A percentile compares a stretch with the other conserved stretches of the same genome.
phyloP scores from a whole-genome alignment of 2,888 invertebrate species.

The Taenaris catops region DNA sequence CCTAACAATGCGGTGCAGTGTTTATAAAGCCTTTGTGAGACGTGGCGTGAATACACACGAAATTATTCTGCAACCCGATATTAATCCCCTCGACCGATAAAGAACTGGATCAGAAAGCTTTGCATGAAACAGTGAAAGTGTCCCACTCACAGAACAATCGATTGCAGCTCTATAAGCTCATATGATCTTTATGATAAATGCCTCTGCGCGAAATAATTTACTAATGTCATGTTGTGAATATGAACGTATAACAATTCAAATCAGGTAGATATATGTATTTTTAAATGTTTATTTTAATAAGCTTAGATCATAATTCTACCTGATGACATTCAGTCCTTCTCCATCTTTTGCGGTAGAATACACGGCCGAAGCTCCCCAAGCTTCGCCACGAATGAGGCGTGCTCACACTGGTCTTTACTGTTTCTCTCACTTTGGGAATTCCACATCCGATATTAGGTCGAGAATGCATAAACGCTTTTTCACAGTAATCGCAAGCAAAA shows the following conservation, averaged over 20 bases:
- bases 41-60: conserved; percentile 55
- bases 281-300: too few species aligned
- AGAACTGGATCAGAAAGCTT: conserved; percentile 58
- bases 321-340: too few species aligned
- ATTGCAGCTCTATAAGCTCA: conserved; percentile 44
- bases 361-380: too few species aligned
- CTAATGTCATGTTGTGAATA: conserved; percentile 9
- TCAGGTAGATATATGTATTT: too few species aligned
- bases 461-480: too few species aligned
- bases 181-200: conserved; percentile 36
- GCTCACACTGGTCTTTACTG: too few species aligned
- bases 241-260: neutral
- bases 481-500: too few species aligned
- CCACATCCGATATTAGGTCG: too few species aligned
- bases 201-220: conserved; percentile 51
- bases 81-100: conserved; percentile 51
- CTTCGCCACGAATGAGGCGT: too few species aligned
- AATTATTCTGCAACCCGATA: conserved; percentile 48
- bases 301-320: too few species aligned
- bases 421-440: too few species aligned
- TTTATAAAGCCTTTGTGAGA: conserved; percentile 49
- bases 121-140: conserved; percentile 69
- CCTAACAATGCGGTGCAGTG: conserved; percentile 46
- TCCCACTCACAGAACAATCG: conserved; percentile 63
- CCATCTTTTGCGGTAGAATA: too few species aligned